phyloP scores from a whole-genome alignment of 2,888 invertebrate genomes.

The Iselma pallidipennis region DNA sequence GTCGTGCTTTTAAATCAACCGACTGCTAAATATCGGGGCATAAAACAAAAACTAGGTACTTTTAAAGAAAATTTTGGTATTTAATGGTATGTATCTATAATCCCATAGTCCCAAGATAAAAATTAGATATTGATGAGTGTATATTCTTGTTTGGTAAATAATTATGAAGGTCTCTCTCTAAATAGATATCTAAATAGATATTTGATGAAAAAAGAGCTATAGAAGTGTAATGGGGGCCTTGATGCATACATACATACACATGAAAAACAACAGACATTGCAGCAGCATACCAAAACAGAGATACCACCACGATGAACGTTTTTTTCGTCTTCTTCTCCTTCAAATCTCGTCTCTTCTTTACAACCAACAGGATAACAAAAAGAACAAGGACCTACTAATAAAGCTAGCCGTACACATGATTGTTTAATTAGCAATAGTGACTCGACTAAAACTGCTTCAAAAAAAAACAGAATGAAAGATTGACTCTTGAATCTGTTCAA shows the following conservation, averaged over 20 bases:
- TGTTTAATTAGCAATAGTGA: slow-evolving; percentile 26
- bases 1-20: slow-evolving; percentile 1
- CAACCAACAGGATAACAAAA: slow-evolving; percentile 20
- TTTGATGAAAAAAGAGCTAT: not conserved
- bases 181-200: too few species aligned
- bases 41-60: slow-evolving; percentile 3
- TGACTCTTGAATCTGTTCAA: not conserved
- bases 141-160: slow-evolving; percentile 36
- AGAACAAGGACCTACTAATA: slow-evolving; percentile 18
- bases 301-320: not conserved
- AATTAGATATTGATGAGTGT: slow-evolving; percentile 39
- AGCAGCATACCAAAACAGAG: slow-evolving; percentile 32
- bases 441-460: slow-evolving; percentile 13
- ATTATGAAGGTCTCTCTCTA: slow-evolving; percentile 41
- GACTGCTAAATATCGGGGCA: slow-evolving; percentile 8
- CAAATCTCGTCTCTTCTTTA: slow-evolving; percentile 14
- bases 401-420: slow-evolving; percentile 29
- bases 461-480: slow-evolving; percentile 5
- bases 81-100: too few species aligned
- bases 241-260: slow-evolving; percentile 15
- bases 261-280: slow-evolving; percentile 34
- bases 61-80: slow-evolving; percentile 7
- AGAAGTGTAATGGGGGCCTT: slow-evolving; percentile 15
- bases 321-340: not conserved
- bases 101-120: slow-evolving; percentile 24